Evolutionary conservation across 1,140 invertebrate genomes (phyloP), one percentile per base, ranked within the genome.

Genomic region (Drosophila athabasca): DNA sequence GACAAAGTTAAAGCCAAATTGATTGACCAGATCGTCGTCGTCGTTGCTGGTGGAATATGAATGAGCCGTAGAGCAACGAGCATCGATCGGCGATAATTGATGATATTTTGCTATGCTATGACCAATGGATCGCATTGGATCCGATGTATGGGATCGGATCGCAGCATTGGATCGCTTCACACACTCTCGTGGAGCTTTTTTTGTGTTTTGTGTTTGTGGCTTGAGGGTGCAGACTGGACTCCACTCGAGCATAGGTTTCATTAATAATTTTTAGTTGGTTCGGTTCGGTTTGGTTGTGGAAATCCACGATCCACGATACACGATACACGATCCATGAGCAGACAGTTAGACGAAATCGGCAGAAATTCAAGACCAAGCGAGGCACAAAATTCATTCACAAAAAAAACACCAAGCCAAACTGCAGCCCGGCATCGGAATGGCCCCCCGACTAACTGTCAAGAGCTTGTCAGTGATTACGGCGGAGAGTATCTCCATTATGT

Each of bases 41-140:
- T 3, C 1, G 19, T 62, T 43, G 17, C 43, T 54, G 46, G 48
- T 39, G 35, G 35, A 55, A 70, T 78, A 70, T 87, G 82, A 87
- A 87, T 82, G 83, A 85, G 75, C 69, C 79, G 73, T 50, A 79
- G 77, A 82, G 45, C 75, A 62, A 53, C 84, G 77, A 82, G 46
- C 75, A 65, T 54, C 54, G 55, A 65, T 54, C 54, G 55, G n/a
- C 44, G 65, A 87, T 87, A 87, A 87, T 87, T 87, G 83, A 87
- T 87, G 82, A 76, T 87, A 85, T 80, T 80, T 87, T 71, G 48
- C 17, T 19, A 19, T 19, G 51, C 65, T 69, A 78, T 70, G 51
- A 43, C 53, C 60, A 60, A 60, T 55, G 54, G 41, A 66, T 73
- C 66, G 44, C 44, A 49, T 65, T 15, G 64, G 64, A 69, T 68